phyloP scores from a whole-genome alignment of 2,888 invertebrate species.

The Habroteleia sp. region DNA sequence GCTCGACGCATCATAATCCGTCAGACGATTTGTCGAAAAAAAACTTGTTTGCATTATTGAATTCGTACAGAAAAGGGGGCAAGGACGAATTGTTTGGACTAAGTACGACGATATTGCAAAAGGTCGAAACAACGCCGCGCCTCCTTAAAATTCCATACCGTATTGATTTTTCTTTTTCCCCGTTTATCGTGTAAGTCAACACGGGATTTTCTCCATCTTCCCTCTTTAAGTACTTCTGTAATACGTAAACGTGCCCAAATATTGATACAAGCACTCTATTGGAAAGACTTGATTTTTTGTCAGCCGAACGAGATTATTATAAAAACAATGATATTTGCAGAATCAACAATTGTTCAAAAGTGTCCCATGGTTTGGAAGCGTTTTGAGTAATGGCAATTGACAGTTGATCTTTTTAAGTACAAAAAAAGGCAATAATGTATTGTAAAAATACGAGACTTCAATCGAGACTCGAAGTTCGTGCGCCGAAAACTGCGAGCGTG shows the following conservation, averaged over 20 bases:
- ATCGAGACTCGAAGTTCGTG: slow-evolving; percentile 15
- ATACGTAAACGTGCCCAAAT: slow-evolving; percentile 53
- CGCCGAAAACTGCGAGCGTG: background rate
- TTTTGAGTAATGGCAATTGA: slow-evolving; percentile 32
- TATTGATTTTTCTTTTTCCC: slow-evolving; percentile 51
- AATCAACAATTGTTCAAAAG: slow-evolving; percentile 23
- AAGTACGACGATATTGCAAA: too few relatives aligned
- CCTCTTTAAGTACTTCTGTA: slow-evolving; percentile 38
- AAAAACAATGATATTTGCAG: slow-evolving; percentile 45
- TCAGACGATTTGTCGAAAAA: slow-evolving; percentile 1
- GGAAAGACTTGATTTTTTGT: slow-evolving; percentile 31
- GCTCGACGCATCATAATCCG: slow-evolving; percentile 13
- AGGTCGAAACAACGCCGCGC: too few relatives aligned
- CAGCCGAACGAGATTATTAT: slow-evolving; percentile 38
- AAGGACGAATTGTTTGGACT: too few relatives aligned
- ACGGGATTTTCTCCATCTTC: slow-evolving; percentile 41
- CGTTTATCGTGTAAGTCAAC: slow-evolving; percentile 50
- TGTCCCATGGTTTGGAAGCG: slow-evolving; percentile 19
- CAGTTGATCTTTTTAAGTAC: slow-evolving; percentile 17
- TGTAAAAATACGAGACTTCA: slow-evolving; percentile 9
- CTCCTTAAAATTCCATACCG: slow-evolving; percentile 14
- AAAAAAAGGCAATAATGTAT: background rate
- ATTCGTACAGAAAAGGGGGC: too few relatives aligned
- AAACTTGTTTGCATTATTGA: too few relatives aligned
- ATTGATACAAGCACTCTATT: slow-evolving; percentile 38